Conservation (phyloP, 35 echinoderm and acorn worm genomes). For the Diadema setosum region DNA sequence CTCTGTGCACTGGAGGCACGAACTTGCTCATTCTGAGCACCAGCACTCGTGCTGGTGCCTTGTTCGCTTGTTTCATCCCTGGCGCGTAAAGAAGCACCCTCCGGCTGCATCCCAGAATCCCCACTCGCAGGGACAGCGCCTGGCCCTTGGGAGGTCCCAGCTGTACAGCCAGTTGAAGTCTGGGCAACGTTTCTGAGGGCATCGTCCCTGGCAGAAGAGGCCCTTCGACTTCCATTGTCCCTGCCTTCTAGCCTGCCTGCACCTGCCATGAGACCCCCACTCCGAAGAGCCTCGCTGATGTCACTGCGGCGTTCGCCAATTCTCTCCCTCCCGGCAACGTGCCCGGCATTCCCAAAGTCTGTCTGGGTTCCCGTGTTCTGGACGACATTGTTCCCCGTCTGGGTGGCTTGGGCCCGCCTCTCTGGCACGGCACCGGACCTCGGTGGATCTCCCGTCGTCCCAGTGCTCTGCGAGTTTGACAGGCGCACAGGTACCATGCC, state of each 20-base stretch:
- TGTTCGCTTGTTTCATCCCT: too few relatives aligned
- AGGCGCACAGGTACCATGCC: background rate
- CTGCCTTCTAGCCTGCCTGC: background rate
- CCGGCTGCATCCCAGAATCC: background rate
- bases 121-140: background rate
- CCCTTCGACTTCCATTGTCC: background rate
- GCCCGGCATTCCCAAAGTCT: background rate
- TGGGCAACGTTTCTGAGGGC: background rate
- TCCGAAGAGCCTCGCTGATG: background rate
- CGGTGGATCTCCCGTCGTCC: background rate
- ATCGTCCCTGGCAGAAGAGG: background rate
- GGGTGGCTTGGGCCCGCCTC: conserved; percentile 26
- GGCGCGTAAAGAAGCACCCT: background rate
- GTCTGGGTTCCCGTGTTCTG: conserved; percentile 53
- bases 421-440: background rate
- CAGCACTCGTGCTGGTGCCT: too few relatives aligned
- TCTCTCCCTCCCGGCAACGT: background rate
- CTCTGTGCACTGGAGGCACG: too few relatives aligned
- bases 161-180: too few relatives aligned
- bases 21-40: too few relatives aligned
- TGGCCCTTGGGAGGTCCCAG: too few relatives aligned
- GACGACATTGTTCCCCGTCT: conserved; percentile 21
- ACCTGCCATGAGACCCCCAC: background rate
- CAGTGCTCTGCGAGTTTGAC: background rate
- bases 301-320: background rate